A percentile compares a stretch with the other conserved stretches of the same genome.
phyloP scores from a whole-genome alignment of 2,888 invertebrate species.

The Polymixis lichenea region DNA sequence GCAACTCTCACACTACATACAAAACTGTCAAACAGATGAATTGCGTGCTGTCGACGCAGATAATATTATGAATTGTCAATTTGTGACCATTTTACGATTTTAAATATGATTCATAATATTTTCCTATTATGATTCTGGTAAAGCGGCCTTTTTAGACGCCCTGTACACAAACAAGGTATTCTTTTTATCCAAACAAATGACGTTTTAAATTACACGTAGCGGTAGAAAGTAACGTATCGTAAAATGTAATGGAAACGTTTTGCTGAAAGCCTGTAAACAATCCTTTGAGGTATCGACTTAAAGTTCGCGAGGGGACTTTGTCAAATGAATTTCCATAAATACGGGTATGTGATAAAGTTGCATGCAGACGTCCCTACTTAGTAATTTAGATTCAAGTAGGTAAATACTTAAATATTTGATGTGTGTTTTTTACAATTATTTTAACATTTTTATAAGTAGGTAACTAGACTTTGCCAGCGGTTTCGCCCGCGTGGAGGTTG shows the following conservation, averaged over 20 bases:
- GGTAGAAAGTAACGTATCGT: slow-evolving; percentile 49
- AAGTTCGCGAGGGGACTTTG: slow-evolving; percentile 61
- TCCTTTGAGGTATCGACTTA: slow-evolving; percentile 78
- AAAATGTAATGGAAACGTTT: slow-evolving; percentile 53
- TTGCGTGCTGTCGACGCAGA: too few species aligned
- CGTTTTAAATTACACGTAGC: slow-evolving; percentile 16
- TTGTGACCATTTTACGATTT: too few species aligned
- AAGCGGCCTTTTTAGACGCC: too few species aligned
- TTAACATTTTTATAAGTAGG: neutral
- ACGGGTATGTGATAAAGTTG: slow-evolving; percentile 24
- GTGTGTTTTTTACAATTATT: neutral
- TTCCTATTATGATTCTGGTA: too few species aligned
- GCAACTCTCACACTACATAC: too few species aligned
- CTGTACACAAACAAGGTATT: neutral
- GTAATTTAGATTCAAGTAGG: neutral
- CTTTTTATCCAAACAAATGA: slow-evolving; percentile 15
- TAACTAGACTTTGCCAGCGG: too few species aligned
- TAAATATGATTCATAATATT: too few species aligned
- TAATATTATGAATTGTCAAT: too few species aligned
- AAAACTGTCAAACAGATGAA: too few species aligned
- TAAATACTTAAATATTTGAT: neutral
- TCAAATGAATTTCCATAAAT: slow-evolving; percentile 64
- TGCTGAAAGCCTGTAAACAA: slow-evolving; percentile 70
- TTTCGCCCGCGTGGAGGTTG: too few species aligned
- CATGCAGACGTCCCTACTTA: neutral